These are phyloP conservation scores for Hormiphora californensis DNA, from an alignment of 37 sponge, comb jelly and placozoan genomes.

Conservation along the genomic window DNA sequence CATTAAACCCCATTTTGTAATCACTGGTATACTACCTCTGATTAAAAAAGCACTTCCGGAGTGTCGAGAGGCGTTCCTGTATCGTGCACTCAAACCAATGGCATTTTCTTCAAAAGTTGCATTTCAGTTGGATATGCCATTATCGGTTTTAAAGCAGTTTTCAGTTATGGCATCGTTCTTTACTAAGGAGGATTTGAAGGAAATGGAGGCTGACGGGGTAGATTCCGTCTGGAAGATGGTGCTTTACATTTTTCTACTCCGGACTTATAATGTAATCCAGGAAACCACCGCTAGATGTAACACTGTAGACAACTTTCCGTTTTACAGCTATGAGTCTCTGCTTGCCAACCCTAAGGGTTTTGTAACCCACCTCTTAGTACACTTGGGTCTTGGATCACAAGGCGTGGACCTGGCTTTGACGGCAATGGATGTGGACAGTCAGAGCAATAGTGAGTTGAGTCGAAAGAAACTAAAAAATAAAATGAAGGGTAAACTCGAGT, in stretches of 20 bases:
- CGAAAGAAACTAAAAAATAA: neutral
- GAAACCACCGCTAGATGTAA: slow-evolving; percentile 1
- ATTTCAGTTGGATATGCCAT: too few species aligned
- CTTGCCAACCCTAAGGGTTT: neutral
- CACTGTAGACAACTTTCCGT: too few species aligned
- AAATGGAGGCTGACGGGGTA: too few species aligned
- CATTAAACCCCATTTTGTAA: slow-evolving; percentile 36
- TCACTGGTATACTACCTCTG: neutral
- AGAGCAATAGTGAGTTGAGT: neutral
- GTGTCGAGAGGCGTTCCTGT: neutral
- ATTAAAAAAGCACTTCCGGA: neutral
- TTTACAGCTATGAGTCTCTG: slow-evolving; percentile 21
- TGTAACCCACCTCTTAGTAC: neutral
- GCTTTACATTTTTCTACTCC: too few species aligned
- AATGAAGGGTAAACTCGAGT: neutral
- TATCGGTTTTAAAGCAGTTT: neutral
- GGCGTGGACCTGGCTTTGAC: neutral
- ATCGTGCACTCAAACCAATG: slow-evolving; percentile 11
- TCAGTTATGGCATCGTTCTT: neutral
- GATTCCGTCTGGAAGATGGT: too few species aligned
- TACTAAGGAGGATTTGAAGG: neutral
- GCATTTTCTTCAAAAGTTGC: too few species aligned
- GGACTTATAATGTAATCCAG: too few species aligned
- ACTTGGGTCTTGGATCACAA: neutral
- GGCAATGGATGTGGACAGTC: slow-evolving; percentile 4